phyloP scores from a whole-genome alignment of 2,113 vertebrate genomes.

The Axis porcinus region DNA sequence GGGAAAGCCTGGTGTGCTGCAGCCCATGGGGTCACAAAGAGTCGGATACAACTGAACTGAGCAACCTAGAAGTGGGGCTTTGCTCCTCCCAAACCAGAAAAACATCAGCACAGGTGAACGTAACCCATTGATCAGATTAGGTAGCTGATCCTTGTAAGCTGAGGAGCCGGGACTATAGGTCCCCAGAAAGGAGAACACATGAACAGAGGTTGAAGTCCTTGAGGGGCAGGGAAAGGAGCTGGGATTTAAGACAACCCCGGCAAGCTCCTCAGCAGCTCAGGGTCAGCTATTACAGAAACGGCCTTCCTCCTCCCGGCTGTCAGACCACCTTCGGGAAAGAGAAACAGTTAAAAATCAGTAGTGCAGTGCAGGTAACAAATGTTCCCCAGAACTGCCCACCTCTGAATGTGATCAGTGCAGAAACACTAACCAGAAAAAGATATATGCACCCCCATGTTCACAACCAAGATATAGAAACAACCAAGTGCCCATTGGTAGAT shows the following conservation, averaged over 20 bases:
- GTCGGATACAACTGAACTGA: neutral
- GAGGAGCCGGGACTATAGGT: neutral
- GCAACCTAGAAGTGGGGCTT: too few species aligned
- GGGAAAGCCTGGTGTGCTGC: neutral
- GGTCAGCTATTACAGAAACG: neutral
- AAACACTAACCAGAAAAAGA: neutral
- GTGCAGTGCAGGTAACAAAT: neutral
- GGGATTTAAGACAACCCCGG: neutral
- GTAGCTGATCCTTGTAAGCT: neutral
- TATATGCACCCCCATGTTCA: neutral
- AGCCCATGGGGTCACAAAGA: neutral
- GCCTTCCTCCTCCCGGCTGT: accelerated
- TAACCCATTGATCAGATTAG: accelerated
- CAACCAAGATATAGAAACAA: neutral
- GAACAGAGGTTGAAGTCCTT: neutral
- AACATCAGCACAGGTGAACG: too few species aligned
- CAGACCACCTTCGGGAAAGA: neutral
- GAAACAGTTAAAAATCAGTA: neutral
- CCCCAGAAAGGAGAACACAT: neutral
- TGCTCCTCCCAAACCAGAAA: neutral
- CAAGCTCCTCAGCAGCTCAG: neutral
- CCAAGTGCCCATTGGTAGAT: neutral
- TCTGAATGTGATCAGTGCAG: too few species aligned
- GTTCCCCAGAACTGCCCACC: neutral
- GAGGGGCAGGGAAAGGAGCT: accelerated